Conservation (phyloP, 2,113 vertebrate species). For the Asarcornis scutulata region DNA sequence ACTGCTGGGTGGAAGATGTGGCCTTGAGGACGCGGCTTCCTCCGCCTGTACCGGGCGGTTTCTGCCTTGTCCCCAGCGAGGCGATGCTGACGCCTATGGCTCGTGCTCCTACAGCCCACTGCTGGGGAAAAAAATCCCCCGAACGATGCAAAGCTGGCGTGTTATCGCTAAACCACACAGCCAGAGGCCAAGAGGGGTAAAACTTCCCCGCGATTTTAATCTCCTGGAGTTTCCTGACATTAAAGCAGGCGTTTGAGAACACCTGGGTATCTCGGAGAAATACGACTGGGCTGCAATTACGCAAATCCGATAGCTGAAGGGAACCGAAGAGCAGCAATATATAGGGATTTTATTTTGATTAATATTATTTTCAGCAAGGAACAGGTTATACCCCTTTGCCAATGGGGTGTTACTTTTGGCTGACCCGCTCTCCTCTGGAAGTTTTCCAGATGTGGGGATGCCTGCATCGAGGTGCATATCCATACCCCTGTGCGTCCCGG, state of each 20-base stretch:
- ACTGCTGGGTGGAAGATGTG: neutral
- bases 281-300: slow-evolving; percentile 6
- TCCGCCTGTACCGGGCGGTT: accelerated
- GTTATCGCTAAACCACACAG: neutral
- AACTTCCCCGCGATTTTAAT: neutral
- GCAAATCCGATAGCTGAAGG: slow-evolving; percentile 2
- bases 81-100: neutral
- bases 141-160: neutral
- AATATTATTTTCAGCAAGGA: neutral
- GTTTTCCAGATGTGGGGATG: neutral
- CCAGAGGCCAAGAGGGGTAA: neutral
- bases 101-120: neutral
- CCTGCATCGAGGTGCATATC: too few species aligned
- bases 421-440: slow-evolving; percentile 54
- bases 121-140: neutral
- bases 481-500: accelerated
- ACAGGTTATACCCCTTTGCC: slow-evolving; percentile 20
- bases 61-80: neutral
- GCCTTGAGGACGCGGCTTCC: neutral
- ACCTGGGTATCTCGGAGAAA: slow-evolving; percentile 11
- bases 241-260: slow-evolving; percentile 20
- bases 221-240: slow-evolving; percentile 11
- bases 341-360: too few species aligned
- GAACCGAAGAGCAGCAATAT: neutral
- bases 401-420: slow-evolving; percentile 38